phyloP scores from a whole-genome alignment of 1,140 invertebrate species.

The Nasonia giraulti region DNA sequence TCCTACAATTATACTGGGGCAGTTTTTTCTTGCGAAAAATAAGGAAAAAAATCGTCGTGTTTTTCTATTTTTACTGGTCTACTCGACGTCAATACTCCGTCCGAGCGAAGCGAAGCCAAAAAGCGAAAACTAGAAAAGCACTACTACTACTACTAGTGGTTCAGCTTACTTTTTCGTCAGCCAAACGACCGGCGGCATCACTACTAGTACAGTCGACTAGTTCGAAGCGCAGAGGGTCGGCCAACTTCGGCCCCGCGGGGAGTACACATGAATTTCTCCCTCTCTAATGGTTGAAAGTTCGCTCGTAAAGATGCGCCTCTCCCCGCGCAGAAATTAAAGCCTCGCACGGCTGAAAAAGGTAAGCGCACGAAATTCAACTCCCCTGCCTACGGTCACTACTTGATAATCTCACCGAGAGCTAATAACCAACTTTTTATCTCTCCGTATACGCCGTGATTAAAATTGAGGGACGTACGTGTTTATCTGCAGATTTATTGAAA shows the following conservation, averaged over 20 bases:
- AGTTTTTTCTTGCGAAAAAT: too few relatives aligned
- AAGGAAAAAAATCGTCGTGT: too few relatives aligned
- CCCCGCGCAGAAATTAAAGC: background rate
- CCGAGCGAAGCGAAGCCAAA: background rate
- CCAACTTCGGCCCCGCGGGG: background rate
- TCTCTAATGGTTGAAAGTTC: constrained; percentile 16
- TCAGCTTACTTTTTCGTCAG: background rate
- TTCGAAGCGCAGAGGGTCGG: background rate
- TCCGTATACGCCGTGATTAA: too few relatives aligned
- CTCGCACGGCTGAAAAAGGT: background rate
- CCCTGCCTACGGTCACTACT: too few relatives aligned
- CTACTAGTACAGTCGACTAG: background rate
- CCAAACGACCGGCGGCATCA: background rate
- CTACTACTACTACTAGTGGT: background rate
- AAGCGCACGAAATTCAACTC: background rate
- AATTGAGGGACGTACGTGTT: background rate
- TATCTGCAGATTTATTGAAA: too few relatives aligned
- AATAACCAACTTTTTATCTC: background rate
- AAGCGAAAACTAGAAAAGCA: too few relatives aligned
- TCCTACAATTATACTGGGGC: background rate
- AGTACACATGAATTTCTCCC: constrained; percentile 1
- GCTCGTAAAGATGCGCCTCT: background rate
- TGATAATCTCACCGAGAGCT: background rate
- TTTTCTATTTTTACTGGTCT: too few relatives aligned
- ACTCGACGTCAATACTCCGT: too few relatives aligned